Evolutionary conservation across 1,140 invertebrate genomes (phyloP).

Genomic region (Arctopsyche grandis): DNA sequence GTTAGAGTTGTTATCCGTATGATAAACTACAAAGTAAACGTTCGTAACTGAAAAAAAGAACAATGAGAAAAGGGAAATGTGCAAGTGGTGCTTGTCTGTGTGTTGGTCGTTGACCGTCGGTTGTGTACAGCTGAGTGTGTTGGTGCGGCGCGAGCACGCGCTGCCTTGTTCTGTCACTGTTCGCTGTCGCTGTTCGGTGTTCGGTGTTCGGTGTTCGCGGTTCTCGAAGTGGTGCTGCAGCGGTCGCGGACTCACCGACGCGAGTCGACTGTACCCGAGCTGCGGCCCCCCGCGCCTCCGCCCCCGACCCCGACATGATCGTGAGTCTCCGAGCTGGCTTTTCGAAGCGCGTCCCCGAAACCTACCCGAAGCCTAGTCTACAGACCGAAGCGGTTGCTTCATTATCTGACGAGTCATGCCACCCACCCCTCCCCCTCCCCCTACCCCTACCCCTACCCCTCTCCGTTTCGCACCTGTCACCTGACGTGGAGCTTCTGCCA

Average conservation of each 20-base stretch:
- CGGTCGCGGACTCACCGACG: neutral
- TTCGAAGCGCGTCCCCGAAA: no score
- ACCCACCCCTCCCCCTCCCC: neutral
- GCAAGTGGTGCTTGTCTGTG: neutral
- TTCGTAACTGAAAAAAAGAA: no score
- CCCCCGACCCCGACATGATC: neutral
- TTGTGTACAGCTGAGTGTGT: conserved; percentile 2
- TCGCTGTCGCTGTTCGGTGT: neutral
- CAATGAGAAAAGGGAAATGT: no score
- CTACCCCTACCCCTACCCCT: neutral
- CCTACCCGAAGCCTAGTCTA: no score
- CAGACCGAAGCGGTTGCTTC: neutral
- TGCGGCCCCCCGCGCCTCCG: neutral
- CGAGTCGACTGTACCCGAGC: neutral
- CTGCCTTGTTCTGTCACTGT: neutral
- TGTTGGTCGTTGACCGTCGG: neutral
- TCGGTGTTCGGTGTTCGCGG: neutral
- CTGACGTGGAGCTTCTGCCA: no score
- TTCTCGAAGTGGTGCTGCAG: neutral
- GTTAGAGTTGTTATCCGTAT: no score
- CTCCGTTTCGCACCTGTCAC: neutral
- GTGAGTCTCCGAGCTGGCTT: neutral
- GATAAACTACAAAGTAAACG: no score
- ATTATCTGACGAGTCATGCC: neutral
- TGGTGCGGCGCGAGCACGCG: neutral